phyloP scores from a whole-genome alignment of 2,888 invertebrate genomes.

The Ganaspis brasiliensis region DNA sequence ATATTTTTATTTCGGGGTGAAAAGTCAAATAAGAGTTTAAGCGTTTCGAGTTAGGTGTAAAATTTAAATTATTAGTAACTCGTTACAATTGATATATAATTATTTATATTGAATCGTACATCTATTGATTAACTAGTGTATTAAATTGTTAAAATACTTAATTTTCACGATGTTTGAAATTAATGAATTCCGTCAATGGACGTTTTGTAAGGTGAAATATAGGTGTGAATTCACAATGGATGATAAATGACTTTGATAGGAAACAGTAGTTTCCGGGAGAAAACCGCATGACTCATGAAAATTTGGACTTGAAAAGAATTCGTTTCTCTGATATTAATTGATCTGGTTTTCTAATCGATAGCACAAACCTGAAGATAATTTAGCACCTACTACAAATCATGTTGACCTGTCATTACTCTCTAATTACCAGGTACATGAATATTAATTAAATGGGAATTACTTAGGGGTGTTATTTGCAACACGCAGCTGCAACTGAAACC shows the following conservation, averaged over 20 bases:
- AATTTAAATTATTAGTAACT: no score
- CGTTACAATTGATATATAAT: no score
- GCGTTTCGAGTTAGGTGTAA: no score
- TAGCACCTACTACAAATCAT: conserved; percentile 6
- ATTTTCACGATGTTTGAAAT: not conserved
- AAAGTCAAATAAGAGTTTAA: no score
- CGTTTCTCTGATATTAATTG: conserved; percentile 29
- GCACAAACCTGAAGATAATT: not conserved
- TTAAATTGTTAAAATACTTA: not conserved
- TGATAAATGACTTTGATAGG: conserved; percentile 33
- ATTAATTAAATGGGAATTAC: conserved; percentile 3
- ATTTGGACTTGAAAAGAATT: conserved; percentile 34
- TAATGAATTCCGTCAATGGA: conserved; percentile 1
- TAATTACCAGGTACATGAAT: conserved; percentile 6
- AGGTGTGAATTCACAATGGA: conserved; percentile 15
- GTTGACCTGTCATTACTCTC: conserved; percentile 7
- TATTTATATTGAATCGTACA: no score
- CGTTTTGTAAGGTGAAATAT: not conserved
- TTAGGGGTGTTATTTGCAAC: conserved; percentile 13
- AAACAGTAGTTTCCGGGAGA: conserved; percentile 17
- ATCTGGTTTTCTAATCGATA: conserved; percentile 19
- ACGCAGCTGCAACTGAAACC: conserved; percentile 17
- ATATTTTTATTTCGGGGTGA: no score
- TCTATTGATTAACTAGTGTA: no score
- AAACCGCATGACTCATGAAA: conserved; percentile 36